Evolutionary conservation across 2,888 invertebrate genomes (phyloP), one percentile per base, ranked within the genome.

Genomic region (Drosophila hawaiiensis): DNA sequence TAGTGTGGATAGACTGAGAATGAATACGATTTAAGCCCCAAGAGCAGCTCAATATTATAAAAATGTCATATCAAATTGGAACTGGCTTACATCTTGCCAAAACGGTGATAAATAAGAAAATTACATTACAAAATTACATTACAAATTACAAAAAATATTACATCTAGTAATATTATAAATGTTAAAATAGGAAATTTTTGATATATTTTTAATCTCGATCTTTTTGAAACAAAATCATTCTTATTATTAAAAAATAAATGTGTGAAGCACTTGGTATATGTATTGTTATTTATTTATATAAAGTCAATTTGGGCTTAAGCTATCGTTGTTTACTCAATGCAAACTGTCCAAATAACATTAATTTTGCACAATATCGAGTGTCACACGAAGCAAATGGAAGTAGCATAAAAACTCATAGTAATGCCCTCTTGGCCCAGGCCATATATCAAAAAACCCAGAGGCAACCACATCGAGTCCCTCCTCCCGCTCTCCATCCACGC

Each of bases 401-500:
- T 69, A 39, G 31, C 55, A 74, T 68, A 66, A 69, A 70, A 66
- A 39, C 19, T 28, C 4, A 66, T 55, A 53, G 35, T 59, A 55
- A 65, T 59, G 41, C 56, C 55, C 62, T 50, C 59, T 68, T 69
- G 69, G 61, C 54, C 43, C n/a, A 16, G 62, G 31, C 49, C 59
- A 76, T 82, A 80, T 76, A 78, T 87, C 80, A 84, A 75, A 84
- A 69, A 47, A n/a, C 22, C 33, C 49, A 62, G 55, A 53, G 64
- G 56, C 60, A 73, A 43, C 37, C 64, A 54, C 58, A 63, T 47
- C 31, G 49, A 71, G 22, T 47, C 29, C 28, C 22, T 7, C 16
- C 14, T 25, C 47, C 16, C 29, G 22, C 55, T 6, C 9, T 14
- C 16, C 16, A 31, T 9, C 25, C 14, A 10, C 5, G 16, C 25